A percentile compares a stretch with the other conserved stretches of the same genome.
These are phyloP conservation scores for Neotoxoptera formosana DNA, from an alignment of 1,140 invertebrate species.

Conservation along the genomic window DNA sequence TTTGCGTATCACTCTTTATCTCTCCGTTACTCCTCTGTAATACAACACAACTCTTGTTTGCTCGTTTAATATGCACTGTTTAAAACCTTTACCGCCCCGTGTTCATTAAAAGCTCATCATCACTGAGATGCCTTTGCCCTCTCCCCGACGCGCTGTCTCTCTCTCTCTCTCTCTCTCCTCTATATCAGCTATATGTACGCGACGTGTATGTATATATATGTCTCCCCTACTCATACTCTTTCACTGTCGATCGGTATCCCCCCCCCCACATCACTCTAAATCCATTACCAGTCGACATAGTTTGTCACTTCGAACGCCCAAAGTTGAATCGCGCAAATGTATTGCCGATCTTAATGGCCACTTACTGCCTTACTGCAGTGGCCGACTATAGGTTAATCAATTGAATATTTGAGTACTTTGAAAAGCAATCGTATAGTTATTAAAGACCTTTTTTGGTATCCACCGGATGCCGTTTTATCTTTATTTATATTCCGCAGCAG, in stretches of 20 bases:
- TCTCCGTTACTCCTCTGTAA: background rate
- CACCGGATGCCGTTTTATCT: background rate
- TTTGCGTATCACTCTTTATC: background rate
- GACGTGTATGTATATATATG: background rate
- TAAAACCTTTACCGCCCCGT: constrained; percentile 42
- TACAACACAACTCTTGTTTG: constrained; percentile 35
- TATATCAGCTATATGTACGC: background rate
- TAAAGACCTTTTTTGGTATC: background rate
- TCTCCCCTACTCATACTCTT: background rate
- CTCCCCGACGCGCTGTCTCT: background rate
- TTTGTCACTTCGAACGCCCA: constrained; percentile 48
- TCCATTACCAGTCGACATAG: constrained; percentile 50
- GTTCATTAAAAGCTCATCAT: constrained; percentile 56
- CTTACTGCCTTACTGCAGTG: constrained; percentile 12
- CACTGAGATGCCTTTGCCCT: constrained; percentile 6
- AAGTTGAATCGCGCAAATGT: constrained; percentile 18
- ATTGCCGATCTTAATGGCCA: constrained; percentile 48
- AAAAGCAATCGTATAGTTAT: constrained; percentile 22
- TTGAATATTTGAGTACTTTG: constrained; percentile 21
- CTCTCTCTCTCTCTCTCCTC: background rate
- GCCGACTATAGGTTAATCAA: background rate
- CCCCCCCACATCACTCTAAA: constrained; percentile 10
- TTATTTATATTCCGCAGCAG: background rate
- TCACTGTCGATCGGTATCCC: background rate
- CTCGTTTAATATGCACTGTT: constrained; percentile 46